Conservation (phyloP, 2,888 invertebrate species). For the Oxytorus armatus region DNA sequence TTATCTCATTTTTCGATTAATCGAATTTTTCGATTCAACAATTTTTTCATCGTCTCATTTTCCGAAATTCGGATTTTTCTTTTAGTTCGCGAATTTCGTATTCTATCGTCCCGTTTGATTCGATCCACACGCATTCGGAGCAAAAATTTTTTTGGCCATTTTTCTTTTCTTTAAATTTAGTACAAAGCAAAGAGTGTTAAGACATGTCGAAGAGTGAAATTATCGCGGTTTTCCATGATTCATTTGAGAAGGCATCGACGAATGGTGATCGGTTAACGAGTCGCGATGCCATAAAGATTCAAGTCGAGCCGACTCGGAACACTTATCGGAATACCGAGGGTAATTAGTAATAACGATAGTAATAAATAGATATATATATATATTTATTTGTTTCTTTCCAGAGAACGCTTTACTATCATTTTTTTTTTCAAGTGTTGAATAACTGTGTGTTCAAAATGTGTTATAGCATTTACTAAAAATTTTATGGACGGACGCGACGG, state of each 20-base stretch:
- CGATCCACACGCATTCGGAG: no score
- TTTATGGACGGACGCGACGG: no score
- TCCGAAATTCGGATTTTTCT: not conserved
- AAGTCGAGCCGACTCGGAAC: conserved; percentile 70
- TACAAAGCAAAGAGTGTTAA: not conserved
- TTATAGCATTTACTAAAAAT: no score
- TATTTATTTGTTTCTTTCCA: not conserved
- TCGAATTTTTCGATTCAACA: not conserved
- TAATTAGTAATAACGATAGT: conserved; percentile 23
- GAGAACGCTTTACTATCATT: no score
- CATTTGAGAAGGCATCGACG: conserved; percentile 11
- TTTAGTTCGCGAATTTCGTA: no score
- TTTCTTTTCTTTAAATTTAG: not conserved
- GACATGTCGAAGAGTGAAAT: conserved; percentile 48
- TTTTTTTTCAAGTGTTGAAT: no score
- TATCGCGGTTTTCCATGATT: conserved; percentile 51
- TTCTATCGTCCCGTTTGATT: no score
- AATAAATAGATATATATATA: not conserved
- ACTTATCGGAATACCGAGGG: conserved; percentile 50
- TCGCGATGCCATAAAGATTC: conserved; percentile 70
- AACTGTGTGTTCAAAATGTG: no score
- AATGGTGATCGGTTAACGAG: conserved; percentile 22
- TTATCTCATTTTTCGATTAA: not conserved
- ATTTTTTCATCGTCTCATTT: not conserved
- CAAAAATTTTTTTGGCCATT: not conserved